phyloP scores from a whole-genome alignment of 1,140 invertebrate genomes.

The Doryteuthis pealeii region DNA sequence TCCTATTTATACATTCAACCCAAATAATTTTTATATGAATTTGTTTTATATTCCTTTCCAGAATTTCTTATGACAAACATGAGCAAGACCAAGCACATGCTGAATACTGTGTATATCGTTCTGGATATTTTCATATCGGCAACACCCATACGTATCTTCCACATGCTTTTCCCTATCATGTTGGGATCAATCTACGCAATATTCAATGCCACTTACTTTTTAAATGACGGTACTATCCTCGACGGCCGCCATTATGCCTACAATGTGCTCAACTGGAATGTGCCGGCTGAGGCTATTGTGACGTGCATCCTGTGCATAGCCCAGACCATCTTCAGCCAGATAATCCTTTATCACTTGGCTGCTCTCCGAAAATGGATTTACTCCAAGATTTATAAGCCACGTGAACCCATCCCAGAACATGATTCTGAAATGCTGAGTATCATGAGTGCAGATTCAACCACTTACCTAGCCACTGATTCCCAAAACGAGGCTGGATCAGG shows the following conservation, averaged over 20 bases:
- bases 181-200: conserved; percentile 51
- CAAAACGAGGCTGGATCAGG: background rate
- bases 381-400: conserved; percentile 26
- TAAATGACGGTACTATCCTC: conserved; percentile 47
- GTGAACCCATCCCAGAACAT: conserved; percentile 19
- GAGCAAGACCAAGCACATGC: conserved; percentile 50
- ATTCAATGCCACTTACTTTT: conserved; percentile 55
- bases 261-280: conserved; percentile 53
- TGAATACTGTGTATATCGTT: conserved; percentile 49
- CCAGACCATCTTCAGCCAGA: conserved; percentile 39
- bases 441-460: conserved; percentile 25
- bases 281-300: conserved; percentile 47
- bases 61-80: conserved; percentile 41
- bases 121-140: conserved; percentile 47
- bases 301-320: conserved; percentile 48
- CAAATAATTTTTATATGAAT: no score
- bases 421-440: conserved; percentile 50
- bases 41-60: conserved; percentile 15
- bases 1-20: no score
- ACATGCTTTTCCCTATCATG: conserved; percentile 50
- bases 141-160: conserved; percentile 50
- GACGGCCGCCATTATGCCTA: conserved; percentile 49
- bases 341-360: conserved; percentile 42
- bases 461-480: conserved; percentile 2
- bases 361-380: conserved; percentile 38